phyloP scores from a whole-genome alignment of 2,888 invertebrate genomes.

The Sabellastarte sp. region DNA sequence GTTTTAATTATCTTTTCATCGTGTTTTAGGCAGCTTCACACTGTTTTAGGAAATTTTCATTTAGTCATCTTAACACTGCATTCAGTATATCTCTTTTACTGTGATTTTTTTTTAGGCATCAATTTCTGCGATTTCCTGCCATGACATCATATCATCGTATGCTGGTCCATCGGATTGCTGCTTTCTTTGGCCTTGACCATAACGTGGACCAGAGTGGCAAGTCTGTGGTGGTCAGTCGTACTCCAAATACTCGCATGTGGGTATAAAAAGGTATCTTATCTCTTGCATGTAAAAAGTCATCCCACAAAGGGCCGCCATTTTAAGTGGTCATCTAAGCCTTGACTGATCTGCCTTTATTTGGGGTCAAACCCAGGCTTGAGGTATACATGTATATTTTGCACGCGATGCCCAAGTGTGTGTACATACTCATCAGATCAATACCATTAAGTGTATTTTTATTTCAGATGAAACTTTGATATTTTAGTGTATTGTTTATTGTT shows the following conservation, averaged over 20 bases:
- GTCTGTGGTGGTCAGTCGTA: conserved; percentile 73
- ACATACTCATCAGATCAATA: too few species aligned
- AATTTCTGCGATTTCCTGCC: conserved; percentile 81
- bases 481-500: too few species aligned
- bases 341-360: too few species aligned
- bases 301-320: not conserved
- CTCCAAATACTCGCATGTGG: conserved; percentile 65
- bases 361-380: too few species aligned
- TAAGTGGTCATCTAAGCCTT: not conserved
- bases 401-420: too few species aligned
- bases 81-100: too few species aligned
- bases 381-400: too few species aligned
- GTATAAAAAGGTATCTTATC: conserved; percentile 4
- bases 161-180: conserved; percentile 91
- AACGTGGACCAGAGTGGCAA: conserved; percentile 83
- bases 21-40: too few species aligned
- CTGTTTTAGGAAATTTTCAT: too few species aligned
- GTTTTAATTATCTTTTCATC: too few species aligned
- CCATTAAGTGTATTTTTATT: too few species aligned
- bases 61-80: too few species aligned
- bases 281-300: not conserved
- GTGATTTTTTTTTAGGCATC: conserved; percentile 43
- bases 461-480: not conserved
- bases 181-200: conserved; percentile 91
- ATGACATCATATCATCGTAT: conserved; percentile 95